Conservation (phyloP, 1,140 invertebrate genomes). For the Diorhabda sublineata region DNA sequence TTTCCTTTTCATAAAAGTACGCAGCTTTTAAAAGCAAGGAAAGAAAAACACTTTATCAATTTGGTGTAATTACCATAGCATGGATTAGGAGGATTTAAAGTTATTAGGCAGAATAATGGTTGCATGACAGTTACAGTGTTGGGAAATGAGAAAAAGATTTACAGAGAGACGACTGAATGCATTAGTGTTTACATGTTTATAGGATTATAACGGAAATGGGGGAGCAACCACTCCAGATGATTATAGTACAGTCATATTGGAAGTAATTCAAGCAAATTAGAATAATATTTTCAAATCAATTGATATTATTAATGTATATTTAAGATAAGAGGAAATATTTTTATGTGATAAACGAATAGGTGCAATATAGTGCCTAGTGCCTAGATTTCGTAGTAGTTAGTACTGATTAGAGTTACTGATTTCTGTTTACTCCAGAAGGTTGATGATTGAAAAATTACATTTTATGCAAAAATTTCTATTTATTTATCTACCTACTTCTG, state of each 20-base stretch:
- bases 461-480: no score
- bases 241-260: background rate
- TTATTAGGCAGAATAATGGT: constrained; percentile 2
- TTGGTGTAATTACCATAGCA: constrained; percentile 2
- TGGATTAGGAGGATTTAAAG: constrained; percentile 1
- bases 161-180: constrained; percentile 1
- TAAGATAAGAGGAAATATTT: no score
- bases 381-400: no score
- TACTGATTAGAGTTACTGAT: no score
- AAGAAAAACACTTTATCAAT: background rate
- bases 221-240: constrained; percentile 1
- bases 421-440: no score
- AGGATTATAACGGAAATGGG: background rate
- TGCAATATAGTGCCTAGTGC: no score
- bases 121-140: constrained; percentile 1
- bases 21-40: background rate
- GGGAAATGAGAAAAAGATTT: constrained; percentile 2
- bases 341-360: no score
- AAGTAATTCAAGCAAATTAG: no score
- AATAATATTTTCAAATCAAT: no score
- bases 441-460: no score
- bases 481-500: no score
- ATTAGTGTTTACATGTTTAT: constrained; percentile 3
- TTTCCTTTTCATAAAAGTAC: background rate
- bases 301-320: no score